Evolutionary conservation across 2,888 invertebrate species (phyloP), one percentile per base, ranked within the genome.

Genomic region (Cerastoderma edule): DNA sequence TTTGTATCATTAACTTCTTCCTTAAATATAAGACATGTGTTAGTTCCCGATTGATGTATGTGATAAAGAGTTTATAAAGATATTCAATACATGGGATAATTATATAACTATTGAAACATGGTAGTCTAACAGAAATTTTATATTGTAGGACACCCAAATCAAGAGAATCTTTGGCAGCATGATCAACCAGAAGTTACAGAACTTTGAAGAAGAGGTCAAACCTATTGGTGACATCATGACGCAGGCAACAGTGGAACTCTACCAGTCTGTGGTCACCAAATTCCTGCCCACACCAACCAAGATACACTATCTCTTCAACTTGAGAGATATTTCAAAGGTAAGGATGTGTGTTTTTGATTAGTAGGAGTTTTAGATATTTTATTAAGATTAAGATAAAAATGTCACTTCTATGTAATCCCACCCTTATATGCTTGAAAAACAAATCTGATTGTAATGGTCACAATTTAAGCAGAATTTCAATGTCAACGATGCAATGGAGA

Each of bases 161-260:
- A 92, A 92, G 85, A 87, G 93, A 66, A 93, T 93, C 70, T 98
- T 96, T 91, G 96, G 96, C 56, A 96, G 96, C 24, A 96, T 98
- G 96, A 94, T 97, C 70, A 94, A 93, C 57, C 97, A 97, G 92
- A 97, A 97, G 83, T 91, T 97, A 67, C 91, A 94, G 72, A 95
- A 95, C 67, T 97, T 97, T 91, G 95, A 96, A 78, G 95, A 96
- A 90, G 96, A 97, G 89, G 95, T 97, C 30, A 96, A 96, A 91
- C 91, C 92, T 0, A 91, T 93, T 4, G 92, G 92, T 2, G 92
- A 93, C 76, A 83, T 91, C 56, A 89, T 93, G 85, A 95, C 93
- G 0, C 89, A 92, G 83, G 93, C 93, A 2, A 93, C 93, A 46
- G 90, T 93, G 32, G 93, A 93, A 80, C 89, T 93, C 86, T 93